phyloP scores from a whole-genome alignment of 2,888 invertebrate genomes.

The Lamellibrachia columna region DNA sequence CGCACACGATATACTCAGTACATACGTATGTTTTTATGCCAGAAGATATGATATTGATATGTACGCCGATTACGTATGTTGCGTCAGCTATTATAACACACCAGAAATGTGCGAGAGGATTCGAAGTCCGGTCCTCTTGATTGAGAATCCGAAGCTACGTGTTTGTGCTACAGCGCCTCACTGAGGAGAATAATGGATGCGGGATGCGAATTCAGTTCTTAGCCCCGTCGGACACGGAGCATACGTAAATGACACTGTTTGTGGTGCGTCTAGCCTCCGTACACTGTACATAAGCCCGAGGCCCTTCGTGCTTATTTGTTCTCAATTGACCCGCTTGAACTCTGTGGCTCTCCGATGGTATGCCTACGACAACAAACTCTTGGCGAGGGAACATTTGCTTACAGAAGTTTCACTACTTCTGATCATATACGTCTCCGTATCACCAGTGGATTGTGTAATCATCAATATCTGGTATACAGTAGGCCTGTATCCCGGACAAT shows the following conservation, averaged over 20 bases:
- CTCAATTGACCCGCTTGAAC: conserved; percentile 3
- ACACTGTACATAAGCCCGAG: neutral
- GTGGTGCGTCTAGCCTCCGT: neutral
- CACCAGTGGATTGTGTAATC: neutral
- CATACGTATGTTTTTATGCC: no score
- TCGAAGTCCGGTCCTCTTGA: neutral
- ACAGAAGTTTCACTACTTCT: neutral
- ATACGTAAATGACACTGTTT: neutral
- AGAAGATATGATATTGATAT: no score
- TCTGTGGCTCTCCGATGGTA: neutral
- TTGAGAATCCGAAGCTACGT: neutral
- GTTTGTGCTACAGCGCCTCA: conserved; percentile 18
- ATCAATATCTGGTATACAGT: neutral
- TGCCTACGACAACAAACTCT: conserved; percentile 13
- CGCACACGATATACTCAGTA: no score
- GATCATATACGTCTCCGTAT: neutral
- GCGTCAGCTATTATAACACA: neutral
- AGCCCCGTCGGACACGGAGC: neutral
- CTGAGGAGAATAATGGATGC: neutral
- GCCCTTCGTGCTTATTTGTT: neutral
- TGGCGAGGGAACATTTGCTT: neutral
- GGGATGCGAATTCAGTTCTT: neutral
- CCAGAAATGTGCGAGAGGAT: neutral
- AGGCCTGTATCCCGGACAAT: no score
- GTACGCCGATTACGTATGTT: no score